Evolutionary conservation across 2,113 vertebrate genomes (phyloP), one percentile per base, ranked within the genome.

Genomic region (Pampusana beccarii): DNA sequence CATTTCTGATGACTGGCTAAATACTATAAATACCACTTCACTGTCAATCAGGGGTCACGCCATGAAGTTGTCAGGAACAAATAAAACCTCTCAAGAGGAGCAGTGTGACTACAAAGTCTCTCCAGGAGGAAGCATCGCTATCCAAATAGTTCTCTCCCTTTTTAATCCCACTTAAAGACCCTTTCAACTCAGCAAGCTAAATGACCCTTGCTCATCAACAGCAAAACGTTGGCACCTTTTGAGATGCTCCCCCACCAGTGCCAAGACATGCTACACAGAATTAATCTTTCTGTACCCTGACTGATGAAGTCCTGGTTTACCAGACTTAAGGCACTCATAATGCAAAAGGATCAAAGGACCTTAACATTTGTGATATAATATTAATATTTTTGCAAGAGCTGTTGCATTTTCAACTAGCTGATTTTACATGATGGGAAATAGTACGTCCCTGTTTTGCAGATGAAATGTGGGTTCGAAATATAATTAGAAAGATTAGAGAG

Each of bases 1-100:
- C 10, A 93, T 79, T 93, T 62, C 67, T 86, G 86, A 80, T 95
- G 94, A 90, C 90, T 92, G 51, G 74, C 54, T 90, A 90, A 86
- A 83, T 66, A 48, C 64, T 50, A 90, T 60, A 92, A 92, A 95
- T 73, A 93, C 19, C 13, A 70, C 62, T 80, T 86, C 60, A 53
- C 64, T 90, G 75, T 88, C 92, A 84, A 26, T 33, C 48, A 1
- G 1, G 29, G 67, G 82, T 90, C 93, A 94, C 0, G 3, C 14
- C 57, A 69, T 65, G 21, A 70, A 75, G 36, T 67, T 83, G 40
- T 84, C 81, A 10, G n/a, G 53, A 90, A 69, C 21, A 83, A 78
- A 96, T 71, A 88, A 78, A 74, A 71, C 61, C 16, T 84, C 74
- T 81, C 16, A 92, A 92, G 12, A 58, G 23, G 19, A 50, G 34